Conservation (phyloP, 2,113 vertebrate genomes). For the Dicerorhinus sumatrensis region DNA sequence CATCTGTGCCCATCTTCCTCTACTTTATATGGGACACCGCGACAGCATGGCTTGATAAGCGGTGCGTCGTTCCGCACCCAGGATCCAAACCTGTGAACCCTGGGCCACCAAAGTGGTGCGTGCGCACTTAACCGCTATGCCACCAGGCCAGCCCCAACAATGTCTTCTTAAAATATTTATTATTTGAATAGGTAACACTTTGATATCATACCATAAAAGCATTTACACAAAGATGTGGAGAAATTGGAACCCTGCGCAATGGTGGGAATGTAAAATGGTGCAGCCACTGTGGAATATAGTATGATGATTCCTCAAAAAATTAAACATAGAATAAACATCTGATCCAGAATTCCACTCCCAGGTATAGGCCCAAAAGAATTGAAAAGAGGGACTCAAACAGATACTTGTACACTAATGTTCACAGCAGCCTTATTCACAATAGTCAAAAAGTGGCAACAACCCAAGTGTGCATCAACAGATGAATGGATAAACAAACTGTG, state of each 20-base stretch:
- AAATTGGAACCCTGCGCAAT: neutral
- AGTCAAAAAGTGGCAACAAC: neutral
- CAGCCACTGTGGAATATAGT: neutral
- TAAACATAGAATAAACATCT: neutral
- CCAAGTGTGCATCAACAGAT: neutral
- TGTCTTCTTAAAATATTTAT: neutral
- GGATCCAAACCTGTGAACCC: too few relatives aligned
- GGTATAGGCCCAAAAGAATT: neutral
- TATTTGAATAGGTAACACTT: neutral
- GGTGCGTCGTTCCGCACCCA: too few relatives aligned
- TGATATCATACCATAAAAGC: neutral
- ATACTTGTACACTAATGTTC: neutral
- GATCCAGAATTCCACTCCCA: neutral
- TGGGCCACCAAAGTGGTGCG: too few relatives aligned
- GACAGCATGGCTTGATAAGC: too few relatives aligned
- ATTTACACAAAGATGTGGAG: neutral
- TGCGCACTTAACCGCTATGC: too few relatives aligned
- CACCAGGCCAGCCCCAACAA: too few relatives aligned
- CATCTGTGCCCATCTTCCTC: too few relatives aligned
- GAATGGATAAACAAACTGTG: neutral
- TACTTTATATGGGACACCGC: too few relatives aligned
- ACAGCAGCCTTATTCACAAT: neutral
- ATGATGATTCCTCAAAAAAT: neutral
- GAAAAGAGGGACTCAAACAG: neutral
- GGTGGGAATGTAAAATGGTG: neutral